These are phyloP conservation scores for Bemisia tabaci DNA, from an alignment of 1,140 invertebrate genomes.

Conservation along the genomic window DNA sequence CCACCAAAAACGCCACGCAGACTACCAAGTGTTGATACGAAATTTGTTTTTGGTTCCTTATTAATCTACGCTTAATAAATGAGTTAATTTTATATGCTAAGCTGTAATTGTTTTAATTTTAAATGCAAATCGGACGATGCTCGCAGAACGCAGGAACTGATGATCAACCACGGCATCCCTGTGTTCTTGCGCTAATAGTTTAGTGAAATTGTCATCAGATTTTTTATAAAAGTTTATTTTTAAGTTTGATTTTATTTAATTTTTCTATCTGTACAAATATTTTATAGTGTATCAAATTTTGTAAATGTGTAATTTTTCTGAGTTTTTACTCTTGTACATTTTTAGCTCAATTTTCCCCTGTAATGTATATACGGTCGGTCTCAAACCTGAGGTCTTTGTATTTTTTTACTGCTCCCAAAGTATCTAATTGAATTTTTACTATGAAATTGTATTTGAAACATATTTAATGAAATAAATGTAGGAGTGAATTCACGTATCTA, in stretches of 20 bases:
- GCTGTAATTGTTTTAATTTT: background rate
- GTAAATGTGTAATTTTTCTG: background rate
- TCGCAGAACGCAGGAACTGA: background rate
- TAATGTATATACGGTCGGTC: background rate
- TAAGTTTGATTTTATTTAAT: background rate
- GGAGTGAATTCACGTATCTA: background rate
- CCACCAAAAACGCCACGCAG: background rate
- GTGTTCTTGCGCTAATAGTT: background rate
- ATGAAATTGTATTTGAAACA: background rate
- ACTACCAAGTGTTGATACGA: background rate
- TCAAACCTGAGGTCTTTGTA: background rate
- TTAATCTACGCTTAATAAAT: background rate
- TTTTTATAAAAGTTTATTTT: background rate
- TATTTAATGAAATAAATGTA: background rate
- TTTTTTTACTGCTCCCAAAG: background rate
- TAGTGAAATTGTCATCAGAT: background rate
- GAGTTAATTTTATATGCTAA: background rate
- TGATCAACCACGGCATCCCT: background rate
- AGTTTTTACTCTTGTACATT: background rate
- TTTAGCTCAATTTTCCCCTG: background rate
- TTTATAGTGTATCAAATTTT: background rate
- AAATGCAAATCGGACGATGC: background rate
- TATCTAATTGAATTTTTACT: background rate
- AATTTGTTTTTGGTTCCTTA: background rate
- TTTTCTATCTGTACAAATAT: background rate